Evolutionary conservation across 35 echinoderm and acorn worm species (phyloP), one percentile per base, ranked within the genome.

Genomic region (Lytechinus variegatus): DNA sequence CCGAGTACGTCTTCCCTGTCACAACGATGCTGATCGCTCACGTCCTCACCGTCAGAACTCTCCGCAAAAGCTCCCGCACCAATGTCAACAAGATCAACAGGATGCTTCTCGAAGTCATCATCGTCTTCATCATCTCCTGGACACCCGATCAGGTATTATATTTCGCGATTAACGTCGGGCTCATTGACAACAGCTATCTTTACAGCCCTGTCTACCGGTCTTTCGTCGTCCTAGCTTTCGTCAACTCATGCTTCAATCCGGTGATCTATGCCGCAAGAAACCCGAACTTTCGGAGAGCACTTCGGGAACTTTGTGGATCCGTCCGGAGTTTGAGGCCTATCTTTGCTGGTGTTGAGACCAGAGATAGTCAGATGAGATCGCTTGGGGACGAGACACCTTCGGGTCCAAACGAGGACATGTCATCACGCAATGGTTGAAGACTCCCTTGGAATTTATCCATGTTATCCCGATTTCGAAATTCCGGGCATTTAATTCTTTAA

Each of bases 51-150:
- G 13, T 58, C 56, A 9, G 56, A 58, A 9, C 56, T 2, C 56
- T 58, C 2, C 56, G 56, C 13, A 13, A 58, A 13, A 9, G 56
- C 56, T 9, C 56, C 56, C 56, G 33, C 33, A 44, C 33, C 33
- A 44, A 44, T 44, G 33, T 44, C 33, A 44, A 2, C 33, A 53
- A 88, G 24, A 95, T 98, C 91, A 95, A 95, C 8, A 53, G 95
- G 10, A 97, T 98, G 96, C 56, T 98, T 24, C 51, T 94, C 21
- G 89, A 97, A 2, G 97, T 98, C 10, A 95, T 98, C 44, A 53
- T 97, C 27, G 94, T 95, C 1, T 98, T 98, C 95, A 96, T 95
- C 87, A 57, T 98, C 28, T 98, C 96, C 54, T 98, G 97, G 97
- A 97, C 97, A 24, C 96, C 96, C 1, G 97, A 98, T 95, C 96